phyloP scores from a whole-genome alignment of 2,797 vertebrate species.

The Mormyrus proboscirostris region DNA sequence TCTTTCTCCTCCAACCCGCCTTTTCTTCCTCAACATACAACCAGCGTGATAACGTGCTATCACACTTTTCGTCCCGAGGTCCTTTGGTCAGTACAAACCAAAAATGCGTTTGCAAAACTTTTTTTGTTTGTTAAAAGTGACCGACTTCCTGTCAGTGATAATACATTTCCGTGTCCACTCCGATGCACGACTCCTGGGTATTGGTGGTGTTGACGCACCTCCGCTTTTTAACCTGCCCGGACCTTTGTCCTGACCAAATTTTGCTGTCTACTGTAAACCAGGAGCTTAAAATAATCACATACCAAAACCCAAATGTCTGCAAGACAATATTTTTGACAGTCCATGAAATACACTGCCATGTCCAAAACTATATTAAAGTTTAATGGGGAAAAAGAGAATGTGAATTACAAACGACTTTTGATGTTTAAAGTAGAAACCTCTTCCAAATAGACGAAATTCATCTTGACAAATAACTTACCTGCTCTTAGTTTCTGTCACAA shows the following conservation, averaged over 20 bases:
- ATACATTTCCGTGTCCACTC: conserved; percentile 47
- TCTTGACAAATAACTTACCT: conserved; percentile 29
- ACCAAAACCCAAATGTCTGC: not conserved
- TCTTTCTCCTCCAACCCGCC: not conserved
- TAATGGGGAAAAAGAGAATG: not conserved
- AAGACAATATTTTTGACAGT: not conserved
- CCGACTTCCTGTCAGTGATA: conserved; percentile 60
- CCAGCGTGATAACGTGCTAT: not conserved
- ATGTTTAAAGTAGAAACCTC: not conserved
- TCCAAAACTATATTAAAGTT: not conserved
- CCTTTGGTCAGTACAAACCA: not conserved
- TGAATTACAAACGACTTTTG: not conserved
- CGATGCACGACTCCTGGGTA: not conserved
- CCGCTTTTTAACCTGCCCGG: not conserved
- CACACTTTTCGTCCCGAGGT: not conserved
- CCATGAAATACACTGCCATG: not conserved
- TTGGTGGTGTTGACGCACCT: not conserved
- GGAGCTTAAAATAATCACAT: not conserved
- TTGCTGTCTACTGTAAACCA: not conserved
- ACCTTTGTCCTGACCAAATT: not conserved
- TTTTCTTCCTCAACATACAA: not conserved
- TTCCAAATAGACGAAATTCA: not conserved
- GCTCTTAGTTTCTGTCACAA: conserved; percentile 3
- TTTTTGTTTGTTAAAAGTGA: conserved; percentile 16
- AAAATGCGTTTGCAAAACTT: conserved; percentile 6